Conservation (phyloP, 2,113 vertebrate species). For the Poeciliopsis turrubarensis region DNA sequence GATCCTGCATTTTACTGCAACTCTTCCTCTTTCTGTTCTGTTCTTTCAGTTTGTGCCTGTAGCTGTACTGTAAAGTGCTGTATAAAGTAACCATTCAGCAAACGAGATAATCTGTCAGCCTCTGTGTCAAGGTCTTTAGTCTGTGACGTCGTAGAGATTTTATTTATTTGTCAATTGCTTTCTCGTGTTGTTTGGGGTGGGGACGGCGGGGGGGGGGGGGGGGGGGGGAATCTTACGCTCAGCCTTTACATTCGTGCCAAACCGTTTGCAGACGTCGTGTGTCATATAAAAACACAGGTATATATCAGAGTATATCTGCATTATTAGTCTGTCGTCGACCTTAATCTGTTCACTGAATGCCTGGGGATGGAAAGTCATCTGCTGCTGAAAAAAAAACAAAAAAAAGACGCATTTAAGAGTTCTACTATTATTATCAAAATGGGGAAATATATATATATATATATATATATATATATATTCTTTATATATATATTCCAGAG, state of each 20-base stretch:
- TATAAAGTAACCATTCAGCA: conserved; percentile 73
- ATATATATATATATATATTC: too few species aligned
- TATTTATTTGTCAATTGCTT: conserved; percentile 51
- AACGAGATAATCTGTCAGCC: conserved; percentile 65
- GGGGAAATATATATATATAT: conserved; percentile 17
- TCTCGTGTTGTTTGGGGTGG: conserved; percentile 31
- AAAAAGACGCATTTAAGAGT: conserved; percentile 9
- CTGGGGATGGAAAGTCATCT: conserved; percentile 44
- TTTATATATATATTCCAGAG: conserved; percentile 35
- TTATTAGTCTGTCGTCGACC: conserved; percentile 59
- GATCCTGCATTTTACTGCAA: conserved; percentile 54
- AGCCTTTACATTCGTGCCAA: conserved; percentile 83
- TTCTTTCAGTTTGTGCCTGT: conserved; percentile 76
- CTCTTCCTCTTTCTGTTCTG: conserved; percentile 19
- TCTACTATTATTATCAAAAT: not conserved
- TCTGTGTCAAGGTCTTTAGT: conserved; percentile 73
- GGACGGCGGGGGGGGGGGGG: conserved; percentile 31
- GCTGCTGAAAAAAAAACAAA: conserved; percentile 21
- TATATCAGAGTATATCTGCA: conserved; percentile 61
- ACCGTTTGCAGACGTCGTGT: conserved; percentile 75
- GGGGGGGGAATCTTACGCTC: conserved; percentile 59
- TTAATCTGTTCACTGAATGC: conserved; percentile 59
- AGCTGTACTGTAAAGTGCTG: conserved; percentile 79
- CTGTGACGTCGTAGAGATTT: conserved; percentile 75
- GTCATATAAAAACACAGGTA: conserved; percentile 52